Percentiles rank a stretch among this genome's conserved stretches.
Evolutionary conservation across 2,888 invertebrate genomes (phyloP).

Genomic region (Amiota minor): DNA sequence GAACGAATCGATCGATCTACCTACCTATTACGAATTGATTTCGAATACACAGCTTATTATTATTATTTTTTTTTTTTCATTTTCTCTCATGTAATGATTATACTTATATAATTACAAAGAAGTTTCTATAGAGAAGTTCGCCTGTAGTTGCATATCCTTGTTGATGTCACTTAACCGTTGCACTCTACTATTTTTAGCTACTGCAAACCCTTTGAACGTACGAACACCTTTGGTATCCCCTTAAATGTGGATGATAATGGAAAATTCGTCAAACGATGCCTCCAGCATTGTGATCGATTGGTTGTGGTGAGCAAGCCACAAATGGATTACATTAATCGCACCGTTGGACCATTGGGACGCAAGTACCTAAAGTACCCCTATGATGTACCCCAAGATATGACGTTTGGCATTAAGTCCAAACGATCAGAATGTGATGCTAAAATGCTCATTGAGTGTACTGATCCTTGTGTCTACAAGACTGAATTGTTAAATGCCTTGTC

Average conservation of each 20-base stretch:
- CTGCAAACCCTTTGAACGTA: conserved; percentile 47
- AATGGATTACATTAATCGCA: conserved; percentile 57
- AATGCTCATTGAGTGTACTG: conserved; percentile 54
- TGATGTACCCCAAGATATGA: conserved; percentile 40
- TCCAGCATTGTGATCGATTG: conserved; percentile 54
- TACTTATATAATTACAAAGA: no score
- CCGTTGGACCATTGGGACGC: conserved; percentile 52
- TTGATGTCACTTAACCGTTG: not conserved
- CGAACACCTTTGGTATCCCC: conserved; percentile 48
- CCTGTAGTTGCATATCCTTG: not conserved
- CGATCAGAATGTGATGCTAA: conserved; percentile 49
- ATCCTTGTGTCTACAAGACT: conserved; percentile 45
- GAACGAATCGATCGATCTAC: no score
- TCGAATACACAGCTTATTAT: not conserved
- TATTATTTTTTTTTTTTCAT: fast-evolving
- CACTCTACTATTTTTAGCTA: conserved; percentile 52
- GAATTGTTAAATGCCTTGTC: conserved; percentile 49
- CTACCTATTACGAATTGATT: no score
- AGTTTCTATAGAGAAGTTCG: no score
- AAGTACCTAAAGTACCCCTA: conserved; percentile 53
- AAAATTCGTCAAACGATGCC: conserved; percentile 50
- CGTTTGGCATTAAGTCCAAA: conserved; percentile 45
- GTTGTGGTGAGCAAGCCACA: conserved; percentile 61
- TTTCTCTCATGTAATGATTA: no score
- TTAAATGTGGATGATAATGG: conserved; percentile 52